These are phyloP conservation scores for Synodontis membranacea DNA, from an alignment of 2,113 vertebrate genomes.

Conservation along the genomic window DNA sequence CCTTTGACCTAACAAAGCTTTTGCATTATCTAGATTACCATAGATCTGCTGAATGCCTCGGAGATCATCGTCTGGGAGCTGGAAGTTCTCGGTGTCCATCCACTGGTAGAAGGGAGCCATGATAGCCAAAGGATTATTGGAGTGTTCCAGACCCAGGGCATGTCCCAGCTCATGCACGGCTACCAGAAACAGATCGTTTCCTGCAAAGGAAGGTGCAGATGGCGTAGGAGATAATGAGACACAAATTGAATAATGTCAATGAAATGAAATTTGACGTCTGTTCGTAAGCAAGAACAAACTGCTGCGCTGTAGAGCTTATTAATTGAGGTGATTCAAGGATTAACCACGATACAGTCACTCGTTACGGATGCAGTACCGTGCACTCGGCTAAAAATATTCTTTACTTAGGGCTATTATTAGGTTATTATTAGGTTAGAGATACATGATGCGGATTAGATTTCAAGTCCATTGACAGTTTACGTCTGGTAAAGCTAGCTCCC, in stretches of 20 bases:
- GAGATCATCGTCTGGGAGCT: constrained; percentile 89
- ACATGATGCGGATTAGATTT: constrained; percentile 15
- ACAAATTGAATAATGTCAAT: constrained; percentile 33
- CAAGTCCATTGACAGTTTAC: not conserved
- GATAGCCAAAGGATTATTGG: constrained; percentile 92
- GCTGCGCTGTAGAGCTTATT: constrained; percentile 18
- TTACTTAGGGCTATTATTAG: not conserved
- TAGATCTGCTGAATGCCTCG: constrained; percentile 95
- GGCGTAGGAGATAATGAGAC: not conserved
- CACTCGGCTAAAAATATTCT: constrained; percentile 23
- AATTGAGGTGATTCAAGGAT: constrained; percentile 14
- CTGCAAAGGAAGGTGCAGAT: constrained; percentile 61
- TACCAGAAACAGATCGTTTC: constrained; percentile 94
- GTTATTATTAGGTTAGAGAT: constrained; percentile 3
- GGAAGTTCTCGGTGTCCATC: constrained; percentile 96
- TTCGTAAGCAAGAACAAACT: constrained; percentile 6
- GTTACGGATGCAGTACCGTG: constrained; percentile 7
- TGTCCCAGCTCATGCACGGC: constrained; percentile 93
- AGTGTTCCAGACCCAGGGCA: constrained; percentile 91
- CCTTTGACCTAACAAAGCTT: not conserved
- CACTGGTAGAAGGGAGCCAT: constrained; percentile 99
- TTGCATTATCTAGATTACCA: constrained; percentile 67
- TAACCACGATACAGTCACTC: not conserved
- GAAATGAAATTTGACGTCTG: not conserved
- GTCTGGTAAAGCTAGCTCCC: not conserved